These are phyloP conservation scores for Gallinago media DNA, from an alignment of 2,113 vertebrate genomes.

Conservation along the genomic window DNA sequence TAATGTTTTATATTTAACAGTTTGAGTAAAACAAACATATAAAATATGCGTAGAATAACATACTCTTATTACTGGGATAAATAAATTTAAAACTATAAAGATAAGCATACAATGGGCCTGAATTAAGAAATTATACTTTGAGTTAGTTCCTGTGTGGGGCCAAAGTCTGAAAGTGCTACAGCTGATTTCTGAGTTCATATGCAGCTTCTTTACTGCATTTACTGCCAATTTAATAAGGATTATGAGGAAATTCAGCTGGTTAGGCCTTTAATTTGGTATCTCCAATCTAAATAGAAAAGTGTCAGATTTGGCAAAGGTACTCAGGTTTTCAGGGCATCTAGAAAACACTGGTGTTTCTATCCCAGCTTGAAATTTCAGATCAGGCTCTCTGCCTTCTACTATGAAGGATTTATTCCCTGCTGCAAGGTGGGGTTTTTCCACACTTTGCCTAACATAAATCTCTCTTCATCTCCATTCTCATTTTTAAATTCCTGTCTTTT, in stretches of 20 bases:
- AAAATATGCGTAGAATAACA: neutral
- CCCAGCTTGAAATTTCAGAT: neutral
- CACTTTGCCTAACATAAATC: neutral
- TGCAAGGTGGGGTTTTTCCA: rapidly evolving
- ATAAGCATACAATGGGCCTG: neutral
- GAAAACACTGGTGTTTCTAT: neutral
- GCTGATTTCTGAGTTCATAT: neutral
- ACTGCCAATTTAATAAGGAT: neutral
- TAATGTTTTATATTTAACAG: neutral
- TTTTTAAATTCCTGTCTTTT: neutral
- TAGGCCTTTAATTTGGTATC: neutral
- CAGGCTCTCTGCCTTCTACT: neutral
- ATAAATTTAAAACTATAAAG: neutral
- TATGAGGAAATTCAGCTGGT: neutral
- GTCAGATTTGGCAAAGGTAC: neutral
- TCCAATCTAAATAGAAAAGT: neutral
- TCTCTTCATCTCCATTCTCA: neutral
- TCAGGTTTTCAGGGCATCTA: neutral
- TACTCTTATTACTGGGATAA: neutral
- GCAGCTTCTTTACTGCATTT: neutral
- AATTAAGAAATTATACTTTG: neutral
- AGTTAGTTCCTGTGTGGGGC: neutral
- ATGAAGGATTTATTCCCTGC: neutral
- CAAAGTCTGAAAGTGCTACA: neutral
- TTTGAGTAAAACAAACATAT: neutral